A percentile compares a stretch with the other conserved stretches of the same genome.
These are phyloP conservation scores for Tetragonula carbonaria DNA, from an alignment of 2,888 invertebrate genomes.

Conservation along the genomic window DNA sequence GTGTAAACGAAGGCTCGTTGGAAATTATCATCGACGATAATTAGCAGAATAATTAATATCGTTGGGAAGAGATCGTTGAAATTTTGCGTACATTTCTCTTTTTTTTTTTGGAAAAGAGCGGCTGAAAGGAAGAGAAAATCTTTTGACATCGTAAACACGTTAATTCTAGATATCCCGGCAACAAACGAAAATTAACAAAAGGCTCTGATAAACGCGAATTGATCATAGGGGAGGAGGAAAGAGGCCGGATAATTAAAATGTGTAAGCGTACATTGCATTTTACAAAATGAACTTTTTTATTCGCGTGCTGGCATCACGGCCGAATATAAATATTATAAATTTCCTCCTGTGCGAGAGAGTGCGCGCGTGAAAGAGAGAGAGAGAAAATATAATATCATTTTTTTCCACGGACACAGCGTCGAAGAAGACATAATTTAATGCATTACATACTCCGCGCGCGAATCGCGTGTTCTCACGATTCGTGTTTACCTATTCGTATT, in stretches of 20 bases:
- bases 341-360: constrained; percentile 14
- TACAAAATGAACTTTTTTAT: constrained; percentile 32
- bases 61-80: not conserved
- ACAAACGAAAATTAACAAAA: not conserved
- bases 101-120: not conserved
- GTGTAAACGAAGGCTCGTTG: not conserved
- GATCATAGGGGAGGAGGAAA: not conserved
- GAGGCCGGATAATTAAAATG: constrained; percentile 45
- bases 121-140: not conserved
- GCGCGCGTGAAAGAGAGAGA: not conserved
- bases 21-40: not conserved
- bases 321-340: constrained; percentile 53
- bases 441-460: constrained; percentile 23
- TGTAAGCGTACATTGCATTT: constrained; percentile 27
- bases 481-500: constrained; percentile 53
- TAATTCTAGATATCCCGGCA: not conserved
- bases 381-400: constrained; percentile 35
- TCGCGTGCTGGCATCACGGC: not conserved
- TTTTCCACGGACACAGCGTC: constrained; percentile 27
- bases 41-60: not conserved
- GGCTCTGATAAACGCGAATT: not conserved
- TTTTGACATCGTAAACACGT: not conserved
- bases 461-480: constrained; percentile 15
- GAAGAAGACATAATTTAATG: constrained; percentile 56
- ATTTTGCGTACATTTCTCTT: not conserved